Conservation (phyloP, 2,888 invertebrate species). For the Labia minor region DNA sequence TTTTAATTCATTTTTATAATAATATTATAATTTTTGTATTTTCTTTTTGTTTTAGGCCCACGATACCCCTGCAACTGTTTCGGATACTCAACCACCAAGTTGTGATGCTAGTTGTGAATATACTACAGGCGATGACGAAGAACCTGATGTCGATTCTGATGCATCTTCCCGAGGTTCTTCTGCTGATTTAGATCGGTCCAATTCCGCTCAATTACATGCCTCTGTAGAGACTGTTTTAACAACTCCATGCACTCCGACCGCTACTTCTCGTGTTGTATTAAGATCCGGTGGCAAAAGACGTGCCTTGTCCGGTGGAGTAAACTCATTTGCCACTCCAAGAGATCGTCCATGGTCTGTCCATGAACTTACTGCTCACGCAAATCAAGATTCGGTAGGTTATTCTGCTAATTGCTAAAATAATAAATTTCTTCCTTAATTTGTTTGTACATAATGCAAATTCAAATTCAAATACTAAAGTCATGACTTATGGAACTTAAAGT, state of each 20-base stretch:
- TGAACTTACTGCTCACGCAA: not conserved
- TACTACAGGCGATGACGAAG: slow-evolving; percentile 61
- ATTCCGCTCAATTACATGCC: slow-evolving; percentile 15
- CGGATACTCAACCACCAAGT: slow-evolving; percentile 43
- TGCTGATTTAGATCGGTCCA: slow-evolving; percentile 30
- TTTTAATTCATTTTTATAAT: too few relatives aligned
- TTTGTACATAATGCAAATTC: too few relatives aligned
- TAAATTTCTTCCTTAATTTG: too few relatives aligned
- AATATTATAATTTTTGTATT: too few relatives aligned
- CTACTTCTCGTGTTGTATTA: slow-evolving; percentile 32
- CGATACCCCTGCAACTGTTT: slow-evolving; percentile 19
- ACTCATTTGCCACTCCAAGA: not conserved
- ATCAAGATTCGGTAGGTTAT: not conserved
- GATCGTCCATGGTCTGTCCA: not conserved
- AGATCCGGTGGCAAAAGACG: slow-evolving; percentile 55
- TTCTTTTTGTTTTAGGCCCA: slow-evolving; percentile 17
- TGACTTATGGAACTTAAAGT: too few relatives aligned
- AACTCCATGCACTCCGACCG: slow-evolving; percentile 25
- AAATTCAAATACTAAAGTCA: too few relatives aligned
- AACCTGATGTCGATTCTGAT: slow-evolving; percentile 51
- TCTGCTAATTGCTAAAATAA: too few relatives aligned
- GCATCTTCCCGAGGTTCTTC: slow-evolving; percentile 25
- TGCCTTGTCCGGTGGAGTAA: slow-evolving; percentile 39
- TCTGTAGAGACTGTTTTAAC: slow-evolving; percentile 22
- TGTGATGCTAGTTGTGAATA: slow-evolving; percentile 87